Conservation (phyloP, 2,797 vertebrate species). For the Micrastur ruficollis region DNA sequence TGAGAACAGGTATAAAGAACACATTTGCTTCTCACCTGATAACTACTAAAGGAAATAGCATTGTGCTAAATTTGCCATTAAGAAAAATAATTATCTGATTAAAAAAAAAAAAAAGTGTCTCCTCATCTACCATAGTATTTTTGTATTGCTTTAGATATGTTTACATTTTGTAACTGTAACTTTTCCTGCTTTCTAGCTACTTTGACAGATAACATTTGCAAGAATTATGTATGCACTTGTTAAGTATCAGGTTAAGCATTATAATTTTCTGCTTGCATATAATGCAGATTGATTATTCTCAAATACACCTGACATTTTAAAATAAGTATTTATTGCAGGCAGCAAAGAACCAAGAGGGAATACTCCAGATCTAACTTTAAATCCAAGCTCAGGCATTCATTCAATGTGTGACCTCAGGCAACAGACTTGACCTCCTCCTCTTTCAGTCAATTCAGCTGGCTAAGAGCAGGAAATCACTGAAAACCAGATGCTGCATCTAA, state of each 20-base stretch:
- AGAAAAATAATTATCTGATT: neutral
- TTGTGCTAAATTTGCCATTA: neutral
- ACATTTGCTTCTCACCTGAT: neutral
- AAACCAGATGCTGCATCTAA: slow-evolving; percentile 42
- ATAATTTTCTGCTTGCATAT: neutral
- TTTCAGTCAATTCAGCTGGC: slow-evolving; percentile 29
- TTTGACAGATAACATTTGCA: neutral
- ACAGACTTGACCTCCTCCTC: slow-evolving; percentile 18
- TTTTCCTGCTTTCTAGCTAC: neutral
- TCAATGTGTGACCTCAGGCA: slow-evolving; percentile 27
- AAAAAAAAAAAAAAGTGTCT: neutral
- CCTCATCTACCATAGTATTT: neutral
- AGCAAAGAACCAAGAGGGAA: neutral
- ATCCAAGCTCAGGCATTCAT: neutral
- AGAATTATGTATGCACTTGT: neutral
- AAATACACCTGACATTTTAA: slow-evolving; percentile 1
- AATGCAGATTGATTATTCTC: slow-evolving; percentile 17
- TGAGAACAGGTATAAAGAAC: neutral
- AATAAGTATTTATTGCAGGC: neutral
- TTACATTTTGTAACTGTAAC: neutral
- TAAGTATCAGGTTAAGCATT: neutral
- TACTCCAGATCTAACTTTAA: neutral
- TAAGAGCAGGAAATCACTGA: slow-evolving; percentile 40
- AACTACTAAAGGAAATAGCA: neutral
- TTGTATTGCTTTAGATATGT: neutral